These are phyloP conservation scores for Adoxophyes honmai DNA, from an alignment of 1,140 invertebrate species.

Conservation along the genomic window DNA sequence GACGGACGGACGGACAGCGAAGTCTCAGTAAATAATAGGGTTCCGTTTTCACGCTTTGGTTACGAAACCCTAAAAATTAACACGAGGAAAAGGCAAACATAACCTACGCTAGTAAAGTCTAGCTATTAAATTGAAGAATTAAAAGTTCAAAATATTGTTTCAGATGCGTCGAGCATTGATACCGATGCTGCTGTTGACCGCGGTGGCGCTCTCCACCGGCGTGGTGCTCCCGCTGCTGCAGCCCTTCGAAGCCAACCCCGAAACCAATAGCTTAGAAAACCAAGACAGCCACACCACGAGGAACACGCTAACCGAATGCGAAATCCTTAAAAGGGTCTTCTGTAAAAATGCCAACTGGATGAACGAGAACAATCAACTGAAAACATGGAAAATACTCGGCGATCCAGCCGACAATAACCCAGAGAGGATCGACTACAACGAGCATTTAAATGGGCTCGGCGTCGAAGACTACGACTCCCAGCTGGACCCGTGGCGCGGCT, in stretches of 20 bases:
- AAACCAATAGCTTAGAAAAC: constrained; percentile 35
- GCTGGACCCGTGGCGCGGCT: no score
- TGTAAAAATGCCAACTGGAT: constrained; percentile 37
- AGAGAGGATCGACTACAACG: background rate
- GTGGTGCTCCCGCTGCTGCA: constrained; percentile 60
- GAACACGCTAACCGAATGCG: constrained; percentile 12
- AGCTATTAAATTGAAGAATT: no score
- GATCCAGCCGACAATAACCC: background rate
- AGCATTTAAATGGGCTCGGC: background rate
- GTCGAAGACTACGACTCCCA: no score
- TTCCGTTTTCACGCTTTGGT: no score
- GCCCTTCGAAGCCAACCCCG: constrained; percentile 40
- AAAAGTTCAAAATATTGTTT: no score
- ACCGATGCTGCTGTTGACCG: constrained; percentile 50
- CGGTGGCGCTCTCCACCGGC: constrained; percentile 55
- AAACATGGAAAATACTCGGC: no score
- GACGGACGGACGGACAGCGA: no score
- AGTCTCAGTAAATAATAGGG: no score
- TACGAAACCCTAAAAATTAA: no score
- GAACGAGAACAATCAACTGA: background rate
- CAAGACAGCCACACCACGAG: background rate
- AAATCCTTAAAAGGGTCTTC: constrained; percentile 44
- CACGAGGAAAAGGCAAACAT: no score
- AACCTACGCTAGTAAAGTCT: no score
- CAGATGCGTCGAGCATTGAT: constrained; percentile 58